These are phyloP conservation scores for Podocnemis expansa DNA, from an alignment of 2,113 vertebrate genomes.

Conservation along the genomic window DNA sequence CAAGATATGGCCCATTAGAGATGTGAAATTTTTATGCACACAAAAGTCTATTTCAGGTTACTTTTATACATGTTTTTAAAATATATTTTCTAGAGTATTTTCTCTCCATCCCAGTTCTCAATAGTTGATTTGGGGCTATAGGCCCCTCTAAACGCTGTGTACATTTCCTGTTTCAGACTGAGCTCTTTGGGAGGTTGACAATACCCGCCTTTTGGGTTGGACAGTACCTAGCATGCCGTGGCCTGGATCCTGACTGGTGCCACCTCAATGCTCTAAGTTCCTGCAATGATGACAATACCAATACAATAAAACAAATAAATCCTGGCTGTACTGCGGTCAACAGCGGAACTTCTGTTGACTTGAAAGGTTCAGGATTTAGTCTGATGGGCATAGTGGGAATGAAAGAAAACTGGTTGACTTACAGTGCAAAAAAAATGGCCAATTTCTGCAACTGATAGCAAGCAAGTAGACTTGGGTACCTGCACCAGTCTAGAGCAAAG, in stretches of 20 bases:
- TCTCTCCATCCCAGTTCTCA: not conserved
- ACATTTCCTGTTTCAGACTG: not conserved
- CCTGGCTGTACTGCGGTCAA: not conserved
- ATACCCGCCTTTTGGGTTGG: not conserved
- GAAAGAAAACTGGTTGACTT: not conserved
- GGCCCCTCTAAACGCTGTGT: not conserved
- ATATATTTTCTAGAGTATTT: not conserved
- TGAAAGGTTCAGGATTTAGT: not conserved
- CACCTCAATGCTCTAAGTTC: not conserved
- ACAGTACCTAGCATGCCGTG: not conserved
- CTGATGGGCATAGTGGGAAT: not conserved
- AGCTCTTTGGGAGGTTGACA: not conserved
- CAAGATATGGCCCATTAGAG: not conserved
- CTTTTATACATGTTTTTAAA: not conserved
- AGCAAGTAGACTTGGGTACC: too few species aligned
- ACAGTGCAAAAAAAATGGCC: not conserved
- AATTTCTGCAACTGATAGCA: not conserved
- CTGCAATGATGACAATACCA: not conserved
- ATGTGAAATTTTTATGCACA: not conserved
- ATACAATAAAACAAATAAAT: not conserved
- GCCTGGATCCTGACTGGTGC: not conserved
- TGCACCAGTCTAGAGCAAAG: too few species aligned
- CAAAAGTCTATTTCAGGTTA: not conserved
- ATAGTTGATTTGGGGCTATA: not conserved
- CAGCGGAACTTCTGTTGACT: not conserved